Base-by-base conservation (phyloP, 2,113 vertebrate genomes). In the Phyllostomus hastatus region DNA sequence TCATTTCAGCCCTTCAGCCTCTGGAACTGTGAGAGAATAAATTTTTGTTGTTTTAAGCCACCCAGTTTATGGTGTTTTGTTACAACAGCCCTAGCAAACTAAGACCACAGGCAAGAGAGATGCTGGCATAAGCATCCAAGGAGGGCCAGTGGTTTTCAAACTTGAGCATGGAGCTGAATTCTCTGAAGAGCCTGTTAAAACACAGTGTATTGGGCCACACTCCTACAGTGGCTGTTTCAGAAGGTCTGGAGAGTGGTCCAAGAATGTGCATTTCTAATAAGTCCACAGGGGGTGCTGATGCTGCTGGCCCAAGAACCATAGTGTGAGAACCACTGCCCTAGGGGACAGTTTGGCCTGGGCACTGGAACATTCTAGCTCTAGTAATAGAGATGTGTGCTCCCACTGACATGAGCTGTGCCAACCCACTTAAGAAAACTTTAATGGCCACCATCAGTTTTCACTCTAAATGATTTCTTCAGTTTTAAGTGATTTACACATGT, bases 221-320 rank as follows among this genome's bases (percentile, higher is more conserved):
- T 38, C 4, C 17, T 11, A 33, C 50, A 15, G 4, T 2, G 5
- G 20, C 38, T 16, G 15, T 20, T 14, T 59, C 24, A 0, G 16
- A 41, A 48, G 66, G 66, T 59, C 79, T 73, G 22, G 61, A 35
- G 17, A 7, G 24, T 12, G 7, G 12, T 26, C 7, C 7, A 28
- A 72, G 52, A 31, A 48, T 11, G 41, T 52, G n/a, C 66, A 46
- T 61, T 73, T 91, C 67, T 61, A 48, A 31, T 31, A 59, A 14
- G 50, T 57, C 50, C 24, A 22, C 20, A 20, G 50, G 31, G 5
- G 38, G 85, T 46, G 52, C 7, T 38, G 24, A 11, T 16, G 52
- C n/a, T 31, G 31, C 43, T 72, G 7, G 8, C 83, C 83, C 16
- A 3, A 2, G 67, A 8, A 54, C 94, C 16, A 61, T n/a, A 35